A percentile compares a stretch with the other conserved stretches of the same genome.
phyloP scores from a whole-genome alignment of 30 jellyfish, hydroid and myxozoan species.

The Chironex yamaguchii region DNA sequence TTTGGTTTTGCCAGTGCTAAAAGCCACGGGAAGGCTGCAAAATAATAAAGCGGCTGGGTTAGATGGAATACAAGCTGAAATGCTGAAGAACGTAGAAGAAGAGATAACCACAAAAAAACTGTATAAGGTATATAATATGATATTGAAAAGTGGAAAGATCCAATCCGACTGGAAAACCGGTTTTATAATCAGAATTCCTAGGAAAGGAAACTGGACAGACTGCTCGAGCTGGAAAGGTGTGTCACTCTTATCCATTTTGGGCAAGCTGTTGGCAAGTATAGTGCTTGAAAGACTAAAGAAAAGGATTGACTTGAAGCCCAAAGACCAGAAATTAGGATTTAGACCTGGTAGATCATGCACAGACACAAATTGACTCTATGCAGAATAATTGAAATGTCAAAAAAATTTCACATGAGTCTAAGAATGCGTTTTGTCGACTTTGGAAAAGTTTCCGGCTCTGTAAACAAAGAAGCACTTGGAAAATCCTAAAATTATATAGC shows the following conservation, averaged over 20 bases:
- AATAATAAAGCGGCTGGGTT: background rate
- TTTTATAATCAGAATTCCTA: background rate
- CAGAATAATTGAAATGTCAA: background rate
- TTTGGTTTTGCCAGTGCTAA: too few species aligned
- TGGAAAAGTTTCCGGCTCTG: too few species aligned
- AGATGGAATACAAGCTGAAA: background rate
- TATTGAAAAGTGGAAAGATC: background rate
- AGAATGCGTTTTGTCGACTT: background rate
- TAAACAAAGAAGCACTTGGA: too few species aligned
- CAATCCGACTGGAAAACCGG: background rate
- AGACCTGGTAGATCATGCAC: background rate
- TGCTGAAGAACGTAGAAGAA: background rate
- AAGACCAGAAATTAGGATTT: background rate
- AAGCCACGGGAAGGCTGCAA: background rate
- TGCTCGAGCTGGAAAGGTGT: background rate
- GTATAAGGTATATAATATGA: background rate
- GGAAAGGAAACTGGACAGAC: background rate
- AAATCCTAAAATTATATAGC: too few species aligned
- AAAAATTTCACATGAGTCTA: background rate
- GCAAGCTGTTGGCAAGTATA: background rate
- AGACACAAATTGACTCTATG: background rate
- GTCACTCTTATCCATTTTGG: background rate
- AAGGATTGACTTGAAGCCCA: background rate
- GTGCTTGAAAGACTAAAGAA: background rate
- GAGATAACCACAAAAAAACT: background rate